Evolutionary conservation across 2,113 vertebrate genomes (phyloP), one percentile per base, ranked within the genome.

Genomic region (Lepisosteus osseus): DNA sequence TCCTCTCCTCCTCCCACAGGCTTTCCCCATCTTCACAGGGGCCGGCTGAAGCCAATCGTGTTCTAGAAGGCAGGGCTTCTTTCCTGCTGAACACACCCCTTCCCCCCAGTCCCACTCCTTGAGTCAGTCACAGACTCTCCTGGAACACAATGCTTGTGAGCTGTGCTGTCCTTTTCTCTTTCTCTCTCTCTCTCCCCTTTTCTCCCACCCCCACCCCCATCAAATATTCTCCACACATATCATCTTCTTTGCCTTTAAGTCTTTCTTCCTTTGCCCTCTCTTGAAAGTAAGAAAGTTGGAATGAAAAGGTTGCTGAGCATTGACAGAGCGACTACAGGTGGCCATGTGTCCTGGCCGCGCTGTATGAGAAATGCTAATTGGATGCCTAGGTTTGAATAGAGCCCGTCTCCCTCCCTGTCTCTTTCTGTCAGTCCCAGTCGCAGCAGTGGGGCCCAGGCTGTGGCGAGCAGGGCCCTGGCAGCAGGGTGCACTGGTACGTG

Each of bases 1-100:
- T 78, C 80, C 84, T 83, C 80, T 84, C 82, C 83, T 83, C 86
- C 89, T 87, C 87, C 78, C 79, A 90, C 86, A 87, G 87, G 83
- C 84, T 79, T 86, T 86, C 82, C 76, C 75, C 79, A 75, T 76
- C 76, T 74, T 88, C 85, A 78, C 67, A 82, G 84, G 83, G 69
- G 63, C 56, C 67, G 65, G 47, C 68, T 65, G 71, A 54, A 76
- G 56, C 91, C 91, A 91, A 90, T 89, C 79, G 69, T 77, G 77
- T 7, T 7, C 0, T 11, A 15, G 75, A 81, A 80, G 90, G 89
- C 79, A 84, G 82, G 65, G 76, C 79, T 72, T 78, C 7, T 67
- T 72, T 67, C 63, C 70, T 55, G 29, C 63, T 73, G 75, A 80
- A 82, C 83, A 80, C 85, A 79, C 86, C 87, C 72, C 68, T 43